Conservation (phyloP, 92 coral and sea anemone species). For the Paramuricea clavata region DNA sequence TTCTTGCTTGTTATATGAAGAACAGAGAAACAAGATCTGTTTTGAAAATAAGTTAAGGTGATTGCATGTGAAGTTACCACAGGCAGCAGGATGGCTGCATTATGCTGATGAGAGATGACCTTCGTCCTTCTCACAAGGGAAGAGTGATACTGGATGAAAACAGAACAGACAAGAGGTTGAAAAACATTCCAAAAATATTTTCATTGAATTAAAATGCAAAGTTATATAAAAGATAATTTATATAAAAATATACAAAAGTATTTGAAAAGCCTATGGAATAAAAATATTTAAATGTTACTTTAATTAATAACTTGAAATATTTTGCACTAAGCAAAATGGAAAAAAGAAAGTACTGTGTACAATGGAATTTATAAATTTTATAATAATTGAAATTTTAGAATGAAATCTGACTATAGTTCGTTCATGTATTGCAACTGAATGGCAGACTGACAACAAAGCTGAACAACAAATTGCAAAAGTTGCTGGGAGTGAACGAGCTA, state of each 20-base stretch:
- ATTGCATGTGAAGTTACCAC: not conserved
- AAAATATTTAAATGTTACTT: not conserved
- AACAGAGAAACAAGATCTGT: constrained; percentile 13
- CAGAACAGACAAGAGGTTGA: not conserved
- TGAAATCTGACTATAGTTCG: constrained; percentile 4
- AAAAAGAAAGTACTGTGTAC: constrained; percentile 16
- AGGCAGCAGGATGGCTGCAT: not conserved
- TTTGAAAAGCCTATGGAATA: not conserved
- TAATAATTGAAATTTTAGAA: not conserved
- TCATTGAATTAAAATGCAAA: not conserved
- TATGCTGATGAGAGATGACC: not conserved
- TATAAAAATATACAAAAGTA: not conserved
- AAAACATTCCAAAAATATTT: not conserved
- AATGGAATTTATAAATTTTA: not conserved
- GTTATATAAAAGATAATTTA: not conserved
- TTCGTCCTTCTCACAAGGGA: too few relatives aligned
- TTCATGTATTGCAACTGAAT: not conserved
- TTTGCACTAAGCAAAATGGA: not conserved
- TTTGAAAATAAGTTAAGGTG: constrained; percentile 18
- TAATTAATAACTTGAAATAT: not conserved
- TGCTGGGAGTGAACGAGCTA: constrained; percentile 2
- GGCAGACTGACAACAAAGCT: not conserved
- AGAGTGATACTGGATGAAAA: not conserved
- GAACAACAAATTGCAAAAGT: not conserved
- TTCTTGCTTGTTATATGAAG: constrained; percentile 29